Conservation (phyloP, 2,113 vertebrate species). For the Brachirus orientalis region DNA sequence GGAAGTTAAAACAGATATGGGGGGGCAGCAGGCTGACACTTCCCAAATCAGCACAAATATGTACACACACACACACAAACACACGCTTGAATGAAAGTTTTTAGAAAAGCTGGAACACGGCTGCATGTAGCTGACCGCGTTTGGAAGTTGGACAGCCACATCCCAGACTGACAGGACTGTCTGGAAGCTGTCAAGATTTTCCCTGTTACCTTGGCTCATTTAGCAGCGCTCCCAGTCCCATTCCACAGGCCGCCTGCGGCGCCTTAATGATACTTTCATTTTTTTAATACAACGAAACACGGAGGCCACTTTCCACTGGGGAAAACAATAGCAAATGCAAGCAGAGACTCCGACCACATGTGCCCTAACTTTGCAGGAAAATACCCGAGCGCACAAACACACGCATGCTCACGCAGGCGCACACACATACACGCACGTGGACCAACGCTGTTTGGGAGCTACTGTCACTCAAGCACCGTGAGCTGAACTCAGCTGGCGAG, state of each 20-base stretch:
- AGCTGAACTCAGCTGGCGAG: slow-evolving; percentile 39
- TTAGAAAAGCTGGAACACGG: slow-evolving; percentile 8
- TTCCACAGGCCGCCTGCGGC: slow-evolving; percentile 31
- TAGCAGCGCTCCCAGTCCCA: slow-evolving; percentile 13
- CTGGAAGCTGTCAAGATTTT: slow-evolving; percentile 29
- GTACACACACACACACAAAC: too few species aligned
- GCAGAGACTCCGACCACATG: slow-evolving; percentile 8
- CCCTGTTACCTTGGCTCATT: slow-evolving; percentile 31
- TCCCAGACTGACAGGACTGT: slow-evolving; percentile 5
- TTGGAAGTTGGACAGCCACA: not conserved
- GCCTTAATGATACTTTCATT: slow-evolving; percentile 19
- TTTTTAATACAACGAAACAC: slow-evolving; percentile 19
- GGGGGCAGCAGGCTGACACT: not conserved
- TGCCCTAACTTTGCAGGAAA: slow-evolving; percentile 13
- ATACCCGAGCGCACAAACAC: not conserved
- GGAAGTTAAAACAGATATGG: not conserved
- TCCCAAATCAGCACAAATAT: not conserved
- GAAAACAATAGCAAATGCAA: slow-evolving; percentile 30
- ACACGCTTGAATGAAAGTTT: not conserved
- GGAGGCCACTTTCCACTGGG: slow-evolving; percentile 6
- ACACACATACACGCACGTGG: not conserved
- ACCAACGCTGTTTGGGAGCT: slow-evolving; percentile 18
- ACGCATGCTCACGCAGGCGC: too few species aligned
- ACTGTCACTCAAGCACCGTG: slow-evolving; percentile 53
- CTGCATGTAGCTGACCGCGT: not conserved